Conservation (phyloP, 2,797 vertebrate genomes). For the Brachyrhaphis roseni region DNA sequence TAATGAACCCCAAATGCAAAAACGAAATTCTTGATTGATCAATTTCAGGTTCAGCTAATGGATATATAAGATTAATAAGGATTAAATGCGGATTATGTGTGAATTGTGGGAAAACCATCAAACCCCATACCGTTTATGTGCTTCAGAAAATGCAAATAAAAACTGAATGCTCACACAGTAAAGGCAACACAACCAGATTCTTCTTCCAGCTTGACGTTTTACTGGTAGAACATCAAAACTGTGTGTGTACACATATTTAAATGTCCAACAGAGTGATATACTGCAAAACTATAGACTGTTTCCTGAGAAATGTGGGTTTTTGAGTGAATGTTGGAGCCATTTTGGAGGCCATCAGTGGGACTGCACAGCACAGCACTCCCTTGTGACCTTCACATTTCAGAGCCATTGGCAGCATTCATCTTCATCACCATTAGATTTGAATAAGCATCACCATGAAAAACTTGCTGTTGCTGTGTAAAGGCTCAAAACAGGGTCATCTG, state of each 20-base stretch:
- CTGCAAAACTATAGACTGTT: background rate
- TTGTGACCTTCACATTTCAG: background rate
- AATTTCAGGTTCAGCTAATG: background rate
- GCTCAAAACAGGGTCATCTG: background rate
- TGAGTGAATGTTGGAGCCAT: background rate
- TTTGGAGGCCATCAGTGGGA: background rate
- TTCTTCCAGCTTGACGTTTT: background rate
- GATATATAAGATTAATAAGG: background rate
- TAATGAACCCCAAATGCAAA: background rate
- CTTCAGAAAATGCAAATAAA: background rate
- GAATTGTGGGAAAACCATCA: background rate
- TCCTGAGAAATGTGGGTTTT: background rate
- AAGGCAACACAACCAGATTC: background rate
- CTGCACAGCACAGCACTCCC: background rate
- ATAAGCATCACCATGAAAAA: background rate
- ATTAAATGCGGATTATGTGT: background rate
- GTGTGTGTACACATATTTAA: background rate
- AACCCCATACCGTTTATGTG: background rate
- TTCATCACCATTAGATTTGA: background rate
- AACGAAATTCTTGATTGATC: background rate
- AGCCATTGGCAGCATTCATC: background rate
- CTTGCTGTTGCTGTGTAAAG: background rate
- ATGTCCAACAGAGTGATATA: background rate
- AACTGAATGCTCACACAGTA: background rate
- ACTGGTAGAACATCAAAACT: background rate